phyloP scores from a whole-genome alignment of 2,113 vertebrate species.

The Hirundichthys speculiger region DNA sequence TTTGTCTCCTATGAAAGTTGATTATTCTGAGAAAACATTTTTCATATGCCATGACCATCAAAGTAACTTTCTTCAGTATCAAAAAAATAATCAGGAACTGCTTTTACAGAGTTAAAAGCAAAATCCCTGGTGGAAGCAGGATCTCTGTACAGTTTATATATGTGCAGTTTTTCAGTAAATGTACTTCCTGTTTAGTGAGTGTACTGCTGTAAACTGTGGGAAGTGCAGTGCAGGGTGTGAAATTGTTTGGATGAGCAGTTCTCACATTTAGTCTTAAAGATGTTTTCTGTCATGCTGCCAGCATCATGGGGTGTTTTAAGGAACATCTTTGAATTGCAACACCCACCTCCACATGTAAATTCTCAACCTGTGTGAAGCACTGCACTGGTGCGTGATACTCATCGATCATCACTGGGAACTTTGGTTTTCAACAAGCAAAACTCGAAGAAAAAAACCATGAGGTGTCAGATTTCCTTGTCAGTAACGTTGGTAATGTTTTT shows the following conservation, averaged over 20 bases:
- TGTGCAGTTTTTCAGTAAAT: background rate
- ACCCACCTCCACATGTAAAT: background rate
- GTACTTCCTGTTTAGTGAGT: background rate
- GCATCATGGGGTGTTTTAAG: background rate
- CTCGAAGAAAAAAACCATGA: no score
- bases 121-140: no score
- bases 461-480: no score
- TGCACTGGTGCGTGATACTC: background rate
- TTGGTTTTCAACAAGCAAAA: background rate
- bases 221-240: slow-evolving; percentile 1
- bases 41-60: no score
- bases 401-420: background rate
- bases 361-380: no score
- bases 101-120: no score
- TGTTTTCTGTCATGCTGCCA: background rate
- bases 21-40: no score
- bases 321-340: background rate
- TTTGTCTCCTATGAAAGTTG: background rate
- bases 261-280: background rate
- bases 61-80: no score
- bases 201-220: background rate
- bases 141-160: background rate
- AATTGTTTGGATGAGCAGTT: background rate
- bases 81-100: no score
- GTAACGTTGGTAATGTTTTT: no score